Evolutionary conservation across 2,113 vertebrate species (phyloP).

Genomic region (Chiloscyllium plagiosum): DNA sequence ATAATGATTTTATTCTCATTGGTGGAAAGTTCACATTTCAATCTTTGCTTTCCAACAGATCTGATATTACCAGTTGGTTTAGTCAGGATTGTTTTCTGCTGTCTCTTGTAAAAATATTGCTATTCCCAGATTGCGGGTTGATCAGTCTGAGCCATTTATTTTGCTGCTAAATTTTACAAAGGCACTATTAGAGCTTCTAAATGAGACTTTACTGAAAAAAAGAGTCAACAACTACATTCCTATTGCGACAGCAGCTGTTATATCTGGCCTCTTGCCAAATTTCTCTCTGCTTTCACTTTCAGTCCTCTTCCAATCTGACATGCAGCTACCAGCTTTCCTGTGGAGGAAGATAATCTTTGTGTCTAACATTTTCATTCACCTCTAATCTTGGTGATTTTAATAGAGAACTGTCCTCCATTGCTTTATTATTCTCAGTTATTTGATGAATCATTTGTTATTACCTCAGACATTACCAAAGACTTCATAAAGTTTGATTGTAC

Average conservation of each 20-base stretch:
- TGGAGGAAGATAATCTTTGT: not conserved
- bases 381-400: not conserved
- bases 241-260: not conserved
- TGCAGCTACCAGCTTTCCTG: not conserved
- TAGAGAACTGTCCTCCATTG: not conserved
- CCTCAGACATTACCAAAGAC: not conserved
- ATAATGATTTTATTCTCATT: not conserved
- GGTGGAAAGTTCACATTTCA: not conserved
- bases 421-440: not conserved
- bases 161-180: not conserved
- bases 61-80: not conserved
- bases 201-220: not conserved
- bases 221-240: not conserved
- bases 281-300: not conserved
- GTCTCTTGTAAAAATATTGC: not conserved
- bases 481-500: not conserved
- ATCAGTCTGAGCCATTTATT: not conserved
- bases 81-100: not conserved
- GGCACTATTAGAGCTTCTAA: not conserved
- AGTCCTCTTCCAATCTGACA: not conserved
- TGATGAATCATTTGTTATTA: not conserved
- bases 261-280: not conserved
- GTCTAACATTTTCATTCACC: not conserved
- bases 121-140: not conserved
- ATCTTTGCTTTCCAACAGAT: not conserved